Percentiles rank a stretch among this genome's conserved stretches.
Conservation (phyloP, 2,888 invertebrate species). For the Platerodrilus igneus region DNA sequence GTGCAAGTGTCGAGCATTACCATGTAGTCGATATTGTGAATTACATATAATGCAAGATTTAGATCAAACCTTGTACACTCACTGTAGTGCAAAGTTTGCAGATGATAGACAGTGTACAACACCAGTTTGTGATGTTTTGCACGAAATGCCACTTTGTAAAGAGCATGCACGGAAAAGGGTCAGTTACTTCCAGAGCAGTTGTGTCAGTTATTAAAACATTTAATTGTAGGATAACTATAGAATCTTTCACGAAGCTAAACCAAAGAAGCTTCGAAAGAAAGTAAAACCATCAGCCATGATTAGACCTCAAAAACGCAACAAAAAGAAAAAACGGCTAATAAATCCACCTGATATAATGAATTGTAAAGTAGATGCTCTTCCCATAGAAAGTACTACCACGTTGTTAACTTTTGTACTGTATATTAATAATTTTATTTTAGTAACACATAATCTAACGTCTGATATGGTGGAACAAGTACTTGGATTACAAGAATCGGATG, state of each 20-base stretch:
- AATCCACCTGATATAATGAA: constrained; percentile 32
- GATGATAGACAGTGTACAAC: constrained; percentile 75
- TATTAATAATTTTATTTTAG: too few relatives aligned
- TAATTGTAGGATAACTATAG: constrained; percentile 84
- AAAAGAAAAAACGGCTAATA: constrained; percentile 47
- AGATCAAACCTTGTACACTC: constrained; percentile 69
- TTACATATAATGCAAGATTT: constrained; percentile 80
- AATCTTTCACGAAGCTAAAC: constrained; percentile 69
- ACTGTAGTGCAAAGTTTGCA: constrained; percentile 75
- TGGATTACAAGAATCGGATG: constrained; percentile 53
- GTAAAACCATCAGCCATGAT: constrained; percentile 54
- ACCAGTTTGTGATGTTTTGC: constrained; percentile 72
- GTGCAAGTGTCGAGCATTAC: constrained; percentile 55
- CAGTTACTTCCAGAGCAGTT: constrained; percentile 34
- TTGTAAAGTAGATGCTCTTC: too few relatives aligned
- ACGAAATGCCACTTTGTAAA: constrained; percentile 79
- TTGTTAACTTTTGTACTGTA: too few relatives aligned
- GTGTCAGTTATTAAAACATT: constrained; percentile 7
- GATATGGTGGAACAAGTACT: constrained; percentile 57
- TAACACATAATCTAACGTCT: constrained; percentile 38
- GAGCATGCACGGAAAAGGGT: constrained; percentile 81
- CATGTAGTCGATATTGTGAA: constrained; percentile 77
- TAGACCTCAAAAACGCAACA: constrained; percentile 55
- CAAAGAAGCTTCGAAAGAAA: constrained; percentile 63
- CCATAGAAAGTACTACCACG: too few relatives aligned